Base-by-base conservation (phyloP, 1,140 invertebrate species). In the Tribolium castaneum region DNA sequence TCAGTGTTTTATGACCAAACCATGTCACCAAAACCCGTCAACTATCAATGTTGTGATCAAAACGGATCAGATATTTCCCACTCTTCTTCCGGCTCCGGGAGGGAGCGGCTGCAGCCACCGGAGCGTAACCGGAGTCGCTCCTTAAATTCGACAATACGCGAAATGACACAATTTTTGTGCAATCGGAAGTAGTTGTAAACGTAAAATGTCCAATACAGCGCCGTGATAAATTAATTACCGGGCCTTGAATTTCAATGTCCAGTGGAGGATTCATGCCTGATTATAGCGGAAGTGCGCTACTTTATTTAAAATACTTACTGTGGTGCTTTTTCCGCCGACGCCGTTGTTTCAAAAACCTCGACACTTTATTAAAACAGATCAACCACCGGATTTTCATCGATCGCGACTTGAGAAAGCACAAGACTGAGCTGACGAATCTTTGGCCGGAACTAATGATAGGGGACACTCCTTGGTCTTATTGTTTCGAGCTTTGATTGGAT, bases 51-150 rank as follows among this genome's bases (percentile, higher is more conserved):
- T 16, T 13, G n/a, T 39, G 49, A 75, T 76, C 78, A 72, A 75
- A 79, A 76, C 62, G 51, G 78, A 79, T 66, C 73, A 75, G 72
- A 66, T 52, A 70, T 30, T 70, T 66, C 73, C 74, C 62, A 75
- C 73, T 74, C 56, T 62, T 74, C 74, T 78, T 75, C 72, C 56
- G 71, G 59, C 16, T 19, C 77, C 16, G 70, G 34, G 59, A 35
- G 59, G 59, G 59, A 66, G 59, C 59, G 59, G 9, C 56, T 19
- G 16, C 70, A 45, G 56, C 13, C 74, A 30, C 74, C 62, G 74
- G 16, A 39, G 49, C 34, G 56, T 76, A 52, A 19, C 62, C 74
- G 50, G 73, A 45, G 35, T 34, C 75, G 51, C 75, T 70, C 75
- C 75, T 77, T 30, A 70, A 77, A 70, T 71, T 71, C 59, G 35